Conservation (phyloP, 2,888 invertebrate species). For the Fissipunctia ypsillon region DNA sequence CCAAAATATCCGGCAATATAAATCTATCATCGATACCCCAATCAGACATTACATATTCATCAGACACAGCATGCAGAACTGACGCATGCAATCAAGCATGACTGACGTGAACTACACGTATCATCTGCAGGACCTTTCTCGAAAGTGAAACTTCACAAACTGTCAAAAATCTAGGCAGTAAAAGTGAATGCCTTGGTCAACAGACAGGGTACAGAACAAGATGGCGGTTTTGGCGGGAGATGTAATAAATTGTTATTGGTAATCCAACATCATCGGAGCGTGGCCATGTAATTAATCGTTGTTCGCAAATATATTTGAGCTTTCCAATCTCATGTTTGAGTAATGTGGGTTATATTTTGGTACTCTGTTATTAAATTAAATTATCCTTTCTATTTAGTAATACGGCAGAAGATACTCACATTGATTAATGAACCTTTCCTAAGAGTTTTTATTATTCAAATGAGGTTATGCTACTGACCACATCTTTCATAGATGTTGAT, state of each 20-base stretch:
- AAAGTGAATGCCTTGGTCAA: slow-evolving; percentile 62
- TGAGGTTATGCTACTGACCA: background rate
- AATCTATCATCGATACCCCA: slow-evolving; percentile 22
- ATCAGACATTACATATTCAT: slow-evolving; percentile 43
- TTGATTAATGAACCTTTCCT: slow-evolving; percentile 46
- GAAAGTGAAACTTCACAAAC: slow-evolving; percentile 65
- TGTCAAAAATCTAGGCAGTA: slow-evolving; percentile 64
- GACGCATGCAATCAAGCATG: slow-evolving; percentile 48
- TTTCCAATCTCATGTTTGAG: slow-evolving; percentile 57
- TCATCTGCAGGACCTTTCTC: slow-evolving; percentile 56
- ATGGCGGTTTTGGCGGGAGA: slow-evolving; percentile 58
- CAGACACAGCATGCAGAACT: slow-evolving; percentile 56
- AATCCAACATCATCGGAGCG: slow-evolving; percentile 64
- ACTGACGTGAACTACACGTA: slow-evolving; percentile 52
- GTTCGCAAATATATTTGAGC: slow-evolving; percentile 55
- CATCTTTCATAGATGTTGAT: background rate
- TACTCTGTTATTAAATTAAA: slow-evolving; percentile 53
- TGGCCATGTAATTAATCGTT: slow-evolving; percentile 66
- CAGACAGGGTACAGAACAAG: slow-evolving; percentile 63
- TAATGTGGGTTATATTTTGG: slow-evolving; percentile 40
- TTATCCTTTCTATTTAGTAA: slow-evolving; percentile 50
- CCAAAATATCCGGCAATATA: slow-evolving; percentile 10
- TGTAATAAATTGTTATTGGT: slow-evolving; percentile 64
- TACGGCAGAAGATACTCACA: slow-evolving; percentile 25
- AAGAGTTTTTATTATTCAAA: background rate